These are phyloP conservation scores for Colistium nudipinnis DNA, from an alignment of 2,113 vertebrate species.

Conservation along the genomic window DNA sequence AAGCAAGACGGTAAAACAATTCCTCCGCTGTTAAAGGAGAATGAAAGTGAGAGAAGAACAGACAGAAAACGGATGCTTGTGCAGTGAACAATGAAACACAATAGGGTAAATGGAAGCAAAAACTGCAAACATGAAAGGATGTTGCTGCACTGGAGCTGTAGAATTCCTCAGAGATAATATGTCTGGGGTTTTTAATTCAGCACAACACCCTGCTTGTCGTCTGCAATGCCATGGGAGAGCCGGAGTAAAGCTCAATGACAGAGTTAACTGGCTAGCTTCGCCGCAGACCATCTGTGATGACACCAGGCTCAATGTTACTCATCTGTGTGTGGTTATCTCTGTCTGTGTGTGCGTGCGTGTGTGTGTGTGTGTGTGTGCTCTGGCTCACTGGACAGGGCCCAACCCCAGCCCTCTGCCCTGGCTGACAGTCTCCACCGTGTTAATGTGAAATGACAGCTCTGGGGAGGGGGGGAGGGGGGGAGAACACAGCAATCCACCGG, in stretches of 20 bases:
- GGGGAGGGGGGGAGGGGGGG: slow-evolving; percentile 74
- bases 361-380: slow-evolving; percentile 28
- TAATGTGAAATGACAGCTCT: slow-evolving; percentile 80
- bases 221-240: slow-evolving; percentile 32
- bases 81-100: slow-evolving; percentile 47
- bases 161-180: slow-evolving; percentile 53
- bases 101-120: slow-evolving; percentile 62
- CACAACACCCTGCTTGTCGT: slow-evolving; percentile 38
- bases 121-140: slow-evolving; percentile 51
- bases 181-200: slow-evolving; percentile 36
- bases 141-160: slow-evolving; percentile 28
- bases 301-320: slow-evolving; percentile 65
- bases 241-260: slow-evolving; percentile 54
- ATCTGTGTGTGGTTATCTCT: too few relatives aligned
- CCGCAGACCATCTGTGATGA: slow-evolving; percentile 70
- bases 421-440: slow-evolving; percentile 68
- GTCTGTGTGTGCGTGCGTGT: slow-evolving; percentile 10
- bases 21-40: slow-evolving; percentile 50
- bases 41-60: slow-evolving; percentile 28
- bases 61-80: slow-evolving; percentile 29
- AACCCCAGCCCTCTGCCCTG: slow-evolving; percentile 52
- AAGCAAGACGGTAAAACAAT: slow-evolving; percentile 42
- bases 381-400: slow-evolving; percentile 62
- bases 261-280: slow-evolving; percentile 63
- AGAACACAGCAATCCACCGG: slow-evolving; percentile 73